Evolutionary conservation across 1,140 invertebrate species (phyloP).

Genomic region (Drosophila arawakana): DNA sequence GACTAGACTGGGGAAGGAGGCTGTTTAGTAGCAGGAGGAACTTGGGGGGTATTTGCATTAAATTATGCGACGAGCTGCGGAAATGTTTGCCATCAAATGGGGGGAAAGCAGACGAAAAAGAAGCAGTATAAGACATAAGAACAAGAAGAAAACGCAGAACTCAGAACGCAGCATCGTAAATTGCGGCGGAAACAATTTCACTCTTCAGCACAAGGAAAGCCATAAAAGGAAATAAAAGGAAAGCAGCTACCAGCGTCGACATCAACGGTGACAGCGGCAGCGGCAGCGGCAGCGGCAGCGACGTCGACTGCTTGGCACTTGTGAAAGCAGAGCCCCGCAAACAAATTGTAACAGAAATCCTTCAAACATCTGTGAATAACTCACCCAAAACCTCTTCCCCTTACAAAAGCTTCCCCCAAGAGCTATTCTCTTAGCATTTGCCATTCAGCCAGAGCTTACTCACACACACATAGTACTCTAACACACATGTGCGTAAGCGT

Average conservation of each 20-base stretch:
- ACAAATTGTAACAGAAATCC: slow-evolving; percentile 79
- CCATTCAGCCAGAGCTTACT: slow-evolving; percentile 21
- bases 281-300: slow-evolving; percentile 15
- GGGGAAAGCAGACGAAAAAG: slow-evolving; percentile 5
- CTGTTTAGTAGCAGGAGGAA: slow-evolving; percentile 1
- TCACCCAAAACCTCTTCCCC: slow-evolving; percentile 4
- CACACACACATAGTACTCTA: slow-evolving; percentile 1
- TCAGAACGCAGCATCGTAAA: slow-evolving; percentile 64
- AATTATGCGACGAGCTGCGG: slow-evolving; percentile 80
- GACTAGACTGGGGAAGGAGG: slow-evolving; percentile 38
- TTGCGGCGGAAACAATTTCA: slow-evolving; percentile 80
- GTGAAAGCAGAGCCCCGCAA: slow-evolving; percentile 60
- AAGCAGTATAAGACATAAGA: slow-evolving; percentile 12
- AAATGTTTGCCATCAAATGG: slow-evolving; percentile 77
- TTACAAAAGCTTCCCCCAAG: slow-evolving; percentile 5
- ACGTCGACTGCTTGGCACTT: slow-evolving; percentile 37
- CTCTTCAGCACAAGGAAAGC: slow-evolving; percentile 73
- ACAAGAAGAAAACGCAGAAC: neutral
- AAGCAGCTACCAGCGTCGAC: slow-evolving; percentile 40
- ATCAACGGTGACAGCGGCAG: slow-evolving; percentile 4
- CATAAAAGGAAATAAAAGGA: slow-evolving; percentile 76
- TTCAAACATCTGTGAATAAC: slow-evolving; percentile 74
- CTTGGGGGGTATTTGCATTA: slow-evolving; percentile 69
- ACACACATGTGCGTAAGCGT: slow-evolving; percentile 8
- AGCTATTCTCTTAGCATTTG: neutral